These are phyloP conservation scores for Lophius americanus DNA, from an alignment of 2,797 vertebrate genomes.

Conservation along the genomic window DNA sequence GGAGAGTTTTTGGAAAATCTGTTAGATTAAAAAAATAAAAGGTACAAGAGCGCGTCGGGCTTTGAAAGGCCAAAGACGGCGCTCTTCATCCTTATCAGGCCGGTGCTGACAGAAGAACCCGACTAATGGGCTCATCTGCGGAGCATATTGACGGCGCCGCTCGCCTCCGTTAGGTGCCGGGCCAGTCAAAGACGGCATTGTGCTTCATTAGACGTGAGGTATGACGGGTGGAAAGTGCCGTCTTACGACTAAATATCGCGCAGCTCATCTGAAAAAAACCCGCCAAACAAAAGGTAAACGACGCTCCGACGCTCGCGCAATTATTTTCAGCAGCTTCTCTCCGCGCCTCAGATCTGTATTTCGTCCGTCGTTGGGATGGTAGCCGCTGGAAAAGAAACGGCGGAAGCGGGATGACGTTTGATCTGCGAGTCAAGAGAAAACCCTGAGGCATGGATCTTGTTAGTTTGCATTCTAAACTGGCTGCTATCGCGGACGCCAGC, in stretches of 20 bases:
- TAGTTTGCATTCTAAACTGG: constrained; percentile 53
- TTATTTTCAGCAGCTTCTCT: constrained; percentile 40
- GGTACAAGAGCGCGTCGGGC: constrained; percentile 42
- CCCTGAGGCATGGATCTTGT: constrained; percentile 13
- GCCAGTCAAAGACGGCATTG: constrained; percentile 55
- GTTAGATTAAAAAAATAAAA: constrained; percentile 61
- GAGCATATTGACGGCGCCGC: constrained; percentile 60
- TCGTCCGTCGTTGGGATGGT: constrained; percentile 41
- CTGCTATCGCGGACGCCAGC: constrained; percentile 39
- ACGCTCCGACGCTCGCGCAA: constrained; percentile 37
- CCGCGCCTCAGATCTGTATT: constrained; percentile 43
- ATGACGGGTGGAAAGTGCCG: constrained; percentile 55
- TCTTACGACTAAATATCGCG: constrained; percentile 38
- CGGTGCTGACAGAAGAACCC: constrained; percentile 62
- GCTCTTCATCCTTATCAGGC: constrained; percentile 56
- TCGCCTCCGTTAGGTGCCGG: constrained; percentile 36
- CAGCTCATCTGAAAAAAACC: constrained; percentile 40
- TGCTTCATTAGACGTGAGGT: constrained; percentile 60
- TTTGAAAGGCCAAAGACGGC: constrained; percentile 67
- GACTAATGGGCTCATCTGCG: constrained; percentile 70
- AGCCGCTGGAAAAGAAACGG: constrained; percentile 26
- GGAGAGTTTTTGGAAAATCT: constrained; percentile 49
- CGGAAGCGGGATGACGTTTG: constrained; percentile 31
- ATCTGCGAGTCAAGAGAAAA: constrained; percentile 32
- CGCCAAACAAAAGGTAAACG: constrained; percentile 37